A percentile compares a stretch with the other conserved stretches of the same genome.
Evolutionary conservation across 2,113 vertebrate genomes (phyloP).

Genomic region (Macrotus californicus): DNA sequence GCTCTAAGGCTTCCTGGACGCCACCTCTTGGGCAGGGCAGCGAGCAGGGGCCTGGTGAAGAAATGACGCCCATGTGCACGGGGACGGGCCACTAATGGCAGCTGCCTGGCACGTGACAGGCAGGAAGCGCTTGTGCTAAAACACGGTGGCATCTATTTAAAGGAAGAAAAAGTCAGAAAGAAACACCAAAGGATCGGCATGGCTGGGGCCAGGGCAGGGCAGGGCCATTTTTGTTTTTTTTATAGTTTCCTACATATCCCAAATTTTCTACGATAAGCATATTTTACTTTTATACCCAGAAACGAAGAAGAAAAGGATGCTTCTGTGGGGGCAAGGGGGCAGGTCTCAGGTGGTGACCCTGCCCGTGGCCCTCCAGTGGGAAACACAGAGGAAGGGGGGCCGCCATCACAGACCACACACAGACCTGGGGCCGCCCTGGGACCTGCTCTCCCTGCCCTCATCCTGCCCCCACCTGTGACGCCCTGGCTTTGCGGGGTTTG

Average conservation of each 20-base stretch:
- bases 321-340: background rate
- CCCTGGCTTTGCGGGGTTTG: too few relatives aligned
- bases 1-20: background rate
- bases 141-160: background rate
- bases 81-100: fast-evolving
- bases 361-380: too few relatives aligned
- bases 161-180: background rate
- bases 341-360: background rate
- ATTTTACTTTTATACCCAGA: background rate
- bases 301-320: background rate
- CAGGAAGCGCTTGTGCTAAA: background rate
- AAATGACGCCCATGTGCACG: background rate
- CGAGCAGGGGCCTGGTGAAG: background rate
- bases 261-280: background rate
- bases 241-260: background rate
- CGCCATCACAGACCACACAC: background rate
- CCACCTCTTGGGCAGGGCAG: too few relatives aligned
- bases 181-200: too few relatives aligned
- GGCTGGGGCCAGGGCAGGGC: too few relatives aligned
- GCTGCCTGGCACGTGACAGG: fast-evolving
- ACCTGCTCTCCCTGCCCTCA: fast-evolving
- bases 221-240: background rate
- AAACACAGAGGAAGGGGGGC: background rate
- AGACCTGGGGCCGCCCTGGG: too few relatives aligned
- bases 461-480: background rate